Evolutionary conservation across 2,797 vertebrate species (phyloP).

Genomic region (Phoxinus dragarum): DNA sequence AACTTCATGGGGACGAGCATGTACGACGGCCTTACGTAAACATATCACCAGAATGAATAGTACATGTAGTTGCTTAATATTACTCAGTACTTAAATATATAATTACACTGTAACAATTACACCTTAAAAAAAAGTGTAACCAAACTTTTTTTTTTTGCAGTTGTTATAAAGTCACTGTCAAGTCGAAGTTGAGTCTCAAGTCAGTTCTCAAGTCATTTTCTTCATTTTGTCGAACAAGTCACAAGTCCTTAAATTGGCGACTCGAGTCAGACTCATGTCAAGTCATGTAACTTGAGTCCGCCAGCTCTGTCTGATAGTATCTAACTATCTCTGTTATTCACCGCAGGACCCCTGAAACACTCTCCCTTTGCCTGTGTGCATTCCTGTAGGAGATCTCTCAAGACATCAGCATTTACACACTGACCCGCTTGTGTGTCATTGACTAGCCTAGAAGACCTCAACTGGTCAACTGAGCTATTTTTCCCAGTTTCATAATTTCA

Average conservation of each 20-base stretch:
- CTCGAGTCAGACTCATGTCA: background rate
- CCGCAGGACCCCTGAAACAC: conserved; percentile 10
- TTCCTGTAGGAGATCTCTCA: conserved; percentile 3
- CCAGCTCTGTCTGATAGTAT: background rate
- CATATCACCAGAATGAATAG: too few species aligned
- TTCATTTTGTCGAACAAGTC: background rate
- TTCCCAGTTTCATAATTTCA: conserved; percentile 13
- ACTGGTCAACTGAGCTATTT: background rate
- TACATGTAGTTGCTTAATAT: too few species aligned
- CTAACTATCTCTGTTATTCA: conserved; percentile 12
- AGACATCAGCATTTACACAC: background rate
- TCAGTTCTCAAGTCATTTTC: background rate
- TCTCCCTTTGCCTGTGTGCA: background rate
- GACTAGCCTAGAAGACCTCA: background rate
- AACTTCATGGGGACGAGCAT: too few species aligned
- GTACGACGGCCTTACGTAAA: too few species aligned
- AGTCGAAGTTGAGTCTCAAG: background rate
- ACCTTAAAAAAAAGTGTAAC: too few species aligned
- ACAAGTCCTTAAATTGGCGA: background rate
- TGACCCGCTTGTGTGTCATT: background rate
- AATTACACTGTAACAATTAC: too few species aligned
- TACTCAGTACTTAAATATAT: too few species aligned
- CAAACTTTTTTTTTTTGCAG: background rate
- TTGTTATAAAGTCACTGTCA: background rate
- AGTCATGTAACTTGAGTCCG: background rate